Base-by-base conservation (phyloP, 2,888 invertebrate genomes). In the Smittia sp. region DNA sequence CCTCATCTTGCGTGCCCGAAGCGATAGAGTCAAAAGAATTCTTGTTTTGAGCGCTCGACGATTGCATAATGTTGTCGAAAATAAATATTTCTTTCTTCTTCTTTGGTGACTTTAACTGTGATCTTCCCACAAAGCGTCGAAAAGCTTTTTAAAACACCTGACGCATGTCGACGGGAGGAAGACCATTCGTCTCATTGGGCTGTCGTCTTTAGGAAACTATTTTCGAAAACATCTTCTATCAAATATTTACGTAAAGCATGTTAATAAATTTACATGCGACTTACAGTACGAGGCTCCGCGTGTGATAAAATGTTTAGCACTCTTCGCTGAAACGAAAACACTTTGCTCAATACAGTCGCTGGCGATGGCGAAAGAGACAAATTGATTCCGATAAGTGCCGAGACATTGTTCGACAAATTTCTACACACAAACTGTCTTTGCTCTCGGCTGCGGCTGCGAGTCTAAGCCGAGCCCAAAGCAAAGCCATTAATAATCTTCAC, bases 401-500 rank as follows among this genome's bases (percentile, higher is more conserved):
- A 46, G 15, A 15, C 46, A 46, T 46, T 46, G 46, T 46, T 46
- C 46, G 32, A 46, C 46, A 46, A n/a, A 13, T 46, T 46, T 46
- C 46, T 46, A 13, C 46, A 46, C 9, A 32, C 32, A 46, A 46
- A n/a, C 6, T 11, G n/a, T 46, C n/a, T 46, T 13, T 46, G 46
- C 46, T 46, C 15, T 15, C n/a, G n/a, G n/a, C n/a, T n/a, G n/a
- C n/a, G n/a, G n/a, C n/a, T n/a, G n/a, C n/a, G n/a, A 46, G 11
- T 11, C 32, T 32, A 32, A 32, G 32, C 46, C 46, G 11, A 46
- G 15, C 46, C 46, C 46, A 6, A 46, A 15, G 15, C 13, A 46
- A 46, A 46, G 46, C n/a, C 27, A 63, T 63, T 27, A 63, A 63
- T 63, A 63, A 20, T 13, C 20, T 63, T 63, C 63, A 63, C 63